A percentile compares a stretch with the other conserved stretches of the same genome.
These are phyloP conservation scores for Perdita meconis DNA, from an alignment of 2,888 invertebrate genomes.

Conservation along the genomic window DNA sequence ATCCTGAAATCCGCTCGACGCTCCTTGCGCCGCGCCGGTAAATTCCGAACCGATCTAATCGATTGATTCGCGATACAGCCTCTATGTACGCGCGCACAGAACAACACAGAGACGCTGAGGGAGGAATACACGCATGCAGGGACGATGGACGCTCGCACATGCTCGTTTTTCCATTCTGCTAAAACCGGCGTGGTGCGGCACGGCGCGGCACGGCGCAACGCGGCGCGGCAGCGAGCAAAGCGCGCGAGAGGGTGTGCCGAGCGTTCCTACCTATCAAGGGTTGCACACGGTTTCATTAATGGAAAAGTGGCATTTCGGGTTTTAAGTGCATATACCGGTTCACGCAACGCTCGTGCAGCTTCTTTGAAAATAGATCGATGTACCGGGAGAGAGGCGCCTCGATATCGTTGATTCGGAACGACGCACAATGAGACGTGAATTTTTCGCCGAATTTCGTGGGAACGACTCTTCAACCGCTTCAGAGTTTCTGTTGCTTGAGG, in stretches of 20 bases:
- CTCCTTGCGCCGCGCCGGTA: conserved; percentile 39
- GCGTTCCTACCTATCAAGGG: conserved; percentile 71
- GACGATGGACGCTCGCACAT: conserved; percentile 2
- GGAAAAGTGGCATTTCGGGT: conserved; percentile 81
- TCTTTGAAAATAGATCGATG: conserved; percentile 59
- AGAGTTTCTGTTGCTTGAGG: neutral
- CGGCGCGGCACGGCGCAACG: no score
- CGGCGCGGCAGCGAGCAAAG: conserved; percentile 51
- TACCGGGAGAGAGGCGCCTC: conserved; percentile 1
- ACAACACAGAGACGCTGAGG: no score
- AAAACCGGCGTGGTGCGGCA: no score
- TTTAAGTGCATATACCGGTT: conserved; percentile 82
- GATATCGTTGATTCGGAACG: conserved; percentile 20
- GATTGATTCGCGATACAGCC: conserved; percentile 44
- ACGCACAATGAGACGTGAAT: neutral
- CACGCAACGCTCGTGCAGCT: conserved; percentile 46
- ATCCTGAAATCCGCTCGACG: conserved; percentile 30
- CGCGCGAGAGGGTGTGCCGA: conserved; percentile 44
- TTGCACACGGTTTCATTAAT: conserved; percentile 79
- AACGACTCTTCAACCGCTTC: neutral
- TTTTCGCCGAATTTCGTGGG: neutral
- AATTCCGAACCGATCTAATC: conserved; percentile 52
- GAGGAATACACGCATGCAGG: conserved; percentile 7
- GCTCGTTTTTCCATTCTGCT: conserved; percentile 53
- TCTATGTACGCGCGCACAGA: conserved; percentile 7